These are phyloP conservation scores for Nomada goodeniana DNA, from an alignment of 2,888 invertebrate genomes.

Conservation along the genomic window DNA sequence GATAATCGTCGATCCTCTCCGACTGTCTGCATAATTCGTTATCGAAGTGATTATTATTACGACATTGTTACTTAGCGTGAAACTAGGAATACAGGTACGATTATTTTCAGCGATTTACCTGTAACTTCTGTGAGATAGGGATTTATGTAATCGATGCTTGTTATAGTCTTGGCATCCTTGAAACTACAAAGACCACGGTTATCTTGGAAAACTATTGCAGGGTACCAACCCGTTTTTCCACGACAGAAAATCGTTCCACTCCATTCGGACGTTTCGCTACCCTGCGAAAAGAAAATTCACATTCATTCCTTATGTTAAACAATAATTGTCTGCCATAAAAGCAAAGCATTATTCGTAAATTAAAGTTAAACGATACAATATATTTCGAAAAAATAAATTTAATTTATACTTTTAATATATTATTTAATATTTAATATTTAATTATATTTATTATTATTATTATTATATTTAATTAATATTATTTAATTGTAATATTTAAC, in stretches of 20 bases:
- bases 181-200: conserved; percentile 86
- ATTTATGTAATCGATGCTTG: conserved; percentile 86
- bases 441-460: background rate
- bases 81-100: background rate
- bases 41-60: background rate
- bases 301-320: background rate
- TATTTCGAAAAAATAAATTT: too few species aligned
- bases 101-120: conserved; percentile 80
- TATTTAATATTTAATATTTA: background rate
- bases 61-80: background rate
- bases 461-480: too few species aligned
- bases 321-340: background rate
- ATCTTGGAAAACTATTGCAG: conserved; percentile 88
- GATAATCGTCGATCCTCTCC: conserved; percentile 10
- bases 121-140: conserved; percentile 85
- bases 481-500: too few species aligned
- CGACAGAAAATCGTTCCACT: conserved; percentile 90
- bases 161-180: conserved; percentile 78
- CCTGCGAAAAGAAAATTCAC: conserved; percentile 10
- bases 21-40: conserved; percentile 1
- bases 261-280: conserved; percentile 83
- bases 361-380: too few species aligned
- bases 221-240: conserved; percentile 89
- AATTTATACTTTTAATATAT: background rate
- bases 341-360: too few species aligned